A percentile compares a stretch with the other conserved stretches of the same genome.
Evolutionary conservation across 2,888 invertebrate species (phyloP).

Genomic region (Luperina nickerlii): DNA sequence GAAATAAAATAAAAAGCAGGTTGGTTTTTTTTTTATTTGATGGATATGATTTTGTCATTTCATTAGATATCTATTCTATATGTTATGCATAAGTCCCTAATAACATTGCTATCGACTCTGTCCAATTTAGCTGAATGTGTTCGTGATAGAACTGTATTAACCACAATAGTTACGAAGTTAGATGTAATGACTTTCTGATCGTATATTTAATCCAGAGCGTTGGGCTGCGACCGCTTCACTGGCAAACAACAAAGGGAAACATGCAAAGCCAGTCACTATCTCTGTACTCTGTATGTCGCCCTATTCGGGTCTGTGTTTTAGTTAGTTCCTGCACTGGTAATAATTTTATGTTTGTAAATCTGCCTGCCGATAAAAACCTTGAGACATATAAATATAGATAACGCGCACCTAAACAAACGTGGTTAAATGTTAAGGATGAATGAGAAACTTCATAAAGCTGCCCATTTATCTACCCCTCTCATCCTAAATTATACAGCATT

Average conservation of each 20-base stretch:
- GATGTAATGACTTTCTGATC: constrained; percentile 52
- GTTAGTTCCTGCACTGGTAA: constrained; percentile 11
- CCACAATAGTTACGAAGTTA: constrained; percentile 40
- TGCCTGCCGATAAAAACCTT: constrained; percentile 24
- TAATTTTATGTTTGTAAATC: constrained; percentile 15
- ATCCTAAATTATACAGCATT: constrained; percentile 73
- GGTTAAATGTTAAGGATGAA: constrained; percentile 58
- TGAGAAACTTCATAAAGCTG: constrained; percentile 65
- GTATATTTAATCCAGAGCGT: constrained; percentile 38
- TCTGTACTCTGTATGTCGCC: constrained; percentile 26
- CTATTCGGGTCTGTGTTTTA: constrained; percentile 27
- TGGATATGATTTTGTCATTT: constrained; percentile 25
- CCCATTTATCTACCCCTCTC: constrained; percentile 70
- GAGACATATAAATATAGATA: constrained; percentile 26
- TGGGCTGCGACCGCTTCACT: constrained; percentile 40
- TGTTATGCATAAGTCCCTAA: constrained; percentile 26
- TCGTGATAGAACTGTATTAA: constrained; percentile 35
- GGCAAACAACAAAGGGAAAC: constrained; percentile 59
- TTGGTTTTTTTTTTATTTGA: constrained; percentile 5
- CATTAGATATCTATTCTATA: constrained; percentile 4
- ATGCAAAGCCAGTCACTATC: constrained; percentile 46
- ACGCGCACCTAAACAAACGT: constrained; percentile 70
- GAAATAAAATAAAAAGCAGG: constrained; percentile 24
- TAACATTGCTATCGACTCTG: constrained; percentile 21
- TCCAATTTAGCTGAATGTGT: constrained; percentile 48